Evolutionary conservation across 2,797 vertebrate species (phyloP), one percentile per base, ranked within the genome.

Genomic region (Thripadectes ignobilis): DNA sequence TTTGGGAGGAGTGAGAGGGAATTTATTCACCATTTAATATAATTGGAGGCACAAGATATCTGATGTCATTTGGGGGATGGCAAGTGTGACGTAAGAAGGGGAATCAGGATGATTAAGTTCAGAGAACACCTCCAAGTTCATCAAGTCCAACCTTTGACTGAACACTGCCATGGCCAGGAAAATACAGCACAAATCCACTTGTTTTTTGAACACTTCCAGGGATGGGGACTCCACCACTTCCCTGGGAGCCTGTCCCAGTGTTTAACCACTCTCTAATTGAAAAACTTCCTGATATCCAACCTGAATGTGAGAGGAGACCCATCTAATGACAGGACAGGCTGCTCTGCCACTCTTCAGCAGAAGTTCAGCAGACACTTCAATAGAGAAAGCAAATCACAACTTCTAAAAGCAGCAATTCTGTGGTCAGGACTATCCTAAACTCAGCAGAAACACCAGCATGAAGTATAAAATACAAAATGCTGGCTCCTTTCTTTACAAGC

Each of bases 401-500:
- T 11, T 59, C 34, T 13, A 65, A 41, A 58, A 2, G 12, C 15
- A 63, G 1, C 11, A 55, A 89, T 5, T 7, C 6, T 46, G 22
- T 32, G 36, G 16, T 36, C 38, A 52, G 18, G 32, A 6, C 26
- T 43, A 5, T 26, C 55, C 38, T 45, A 17, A 69, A 73, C 59
- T 83, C 78, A 48, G 36, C 14, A 73, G n/a, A 38, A 78, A 79
- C n/a, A 48, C 26, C 16, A 7, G 19, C 19, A 41, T 0, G 2
- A 49, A 52, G 27, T 24, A 52, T 43, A 73, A 93, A 68, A 36
- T 19, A 91, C 3, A 29, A 91, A 58, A 32, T 82, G 52, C 58
- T 92, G 89, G 84, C 32, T 84, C 74, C 21, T 83, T 83, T 49
- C 54, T 92, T 85, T 23, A 22, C 20, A 66, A 71, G 49, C 34